Percentiles rank a stretch among this genome's conserved stretches.
Conservation (phyloP, 2,797 vertebrate species). For the Hippoglossus hippoglossus region DNA sequence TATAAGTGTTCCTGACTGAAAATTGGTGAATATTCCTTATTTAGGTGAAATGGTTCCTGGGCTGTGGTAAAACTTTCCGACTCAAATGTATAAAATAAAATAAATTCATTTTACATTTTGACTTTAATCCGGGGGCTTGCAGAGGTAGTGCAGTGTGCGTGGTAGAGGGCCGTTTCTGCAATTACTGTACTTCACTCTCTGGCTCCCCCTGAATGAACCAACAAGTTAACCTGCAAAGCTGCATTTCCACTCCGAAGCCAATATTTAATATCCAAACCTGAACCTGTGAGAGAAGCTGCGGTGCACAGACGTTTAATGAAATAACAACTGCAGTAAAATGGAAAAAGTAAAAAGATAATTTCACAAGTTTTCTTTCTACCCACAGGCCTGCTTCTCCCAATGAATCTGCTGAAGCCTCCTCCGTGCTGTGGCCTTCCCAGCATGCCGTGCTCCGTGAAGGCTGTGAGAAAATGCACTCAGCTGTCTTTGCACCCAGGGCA, state of each 20-base stretch:
- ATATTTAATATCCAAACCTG: conserved; percentile 35
- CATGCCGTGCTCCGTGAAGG: conserved; percentile 64
- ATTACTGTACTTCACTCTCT: conserved; percentile 15
- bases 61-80: background rate
- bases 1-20: background rate
- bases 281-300: conserved; percentile 1
- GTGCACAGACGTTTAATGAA: conserved; percentile 29
- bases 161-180: background rate
- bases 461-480: conserved; percentile 54
- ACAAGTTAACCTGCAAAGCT: background rate
- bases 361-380: conserved; percentile 35
- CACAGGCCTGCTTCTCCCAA: conserved; percentile 59
- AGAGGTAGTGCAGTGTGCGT: background rate
- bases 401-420: conserved; percentile 60
- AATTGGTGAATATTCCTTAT: background rate
- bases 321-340: conserved; percentile 24
- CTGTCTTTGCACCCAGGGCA: conserved; percentile 59
- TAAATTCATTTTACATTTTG: background rate
- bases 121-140: background rate
- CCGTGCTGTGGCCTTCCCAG: conserved; percentile 55
- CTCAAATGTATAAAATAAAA: background rate
- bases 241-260: conserved; percentile 1
- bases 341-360: conserved; percentile 42
- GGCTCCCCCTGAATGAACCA: conserved; percentile 22
- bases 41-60: background rate